Percentiles rank a stretch among this genome's conserved stretches.
phyloP scores from a whole-genome alignment of 2,797 vertebrate species.

The Sebastiscus albofasciatus region DNA sequence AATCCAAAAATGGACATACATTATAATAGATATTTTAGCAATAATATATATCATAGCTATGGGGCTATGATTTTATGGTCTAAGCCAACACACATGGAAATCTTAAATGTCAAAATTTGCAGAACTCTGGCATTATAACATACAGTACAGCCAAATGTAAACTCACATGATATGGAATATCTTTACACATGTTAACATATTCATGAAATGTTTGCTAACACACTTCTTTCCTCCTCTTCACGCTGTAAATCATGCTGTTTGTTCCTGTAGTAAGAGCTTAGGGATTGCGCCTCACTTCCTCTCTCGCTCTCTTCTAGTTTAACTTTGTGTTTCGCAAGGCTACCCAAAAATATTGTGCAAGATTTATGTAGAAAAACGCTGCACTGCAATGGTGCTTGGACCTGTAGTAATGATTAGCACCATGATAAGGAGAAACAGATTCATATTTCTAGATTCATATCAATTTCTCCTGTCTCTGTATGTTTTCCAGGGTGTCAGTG shows the following conservation, averaged over 20 bases:
- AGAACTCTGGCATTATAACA: neutral
- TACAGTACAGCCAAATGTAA: neutral
- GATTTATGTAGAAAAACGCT: neutral
- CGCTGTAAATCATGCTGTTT: neutral
- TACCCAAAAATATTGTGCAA: neutral
- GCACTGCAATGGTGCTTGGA: neutral
- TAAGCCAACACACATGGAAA: neutral
- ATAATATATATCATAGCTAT: neutral
- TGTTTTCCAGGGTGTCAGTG: conserved; percentile 92
- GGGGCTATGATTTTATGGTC: neutral
- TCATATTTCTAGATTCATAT: neutral
- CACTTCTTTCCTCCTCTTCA: neutral
- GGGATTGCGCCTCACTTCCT: neutral
- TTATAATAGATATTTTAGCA: neutral
- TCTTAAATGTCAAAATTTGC: neutral
- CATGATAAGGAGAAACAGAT: neutral
- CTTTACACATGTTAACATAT: neutral
- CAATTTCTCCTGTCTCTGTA: neutral
- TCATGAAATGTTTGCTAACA: neutral
- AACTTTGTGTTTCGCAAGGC: neutral
- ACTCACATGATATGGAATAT: neutral
- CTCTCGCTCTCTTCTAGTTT: neutral
- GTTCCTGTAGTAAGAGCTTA: neutral
- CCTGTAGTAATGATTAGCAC: neutral
- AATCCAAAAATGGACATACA: neutral